phyloP scores from a whole-genome alignment of 2,113 vertebrate species.

The Boleophthalmus pectinirostris region DNA sequence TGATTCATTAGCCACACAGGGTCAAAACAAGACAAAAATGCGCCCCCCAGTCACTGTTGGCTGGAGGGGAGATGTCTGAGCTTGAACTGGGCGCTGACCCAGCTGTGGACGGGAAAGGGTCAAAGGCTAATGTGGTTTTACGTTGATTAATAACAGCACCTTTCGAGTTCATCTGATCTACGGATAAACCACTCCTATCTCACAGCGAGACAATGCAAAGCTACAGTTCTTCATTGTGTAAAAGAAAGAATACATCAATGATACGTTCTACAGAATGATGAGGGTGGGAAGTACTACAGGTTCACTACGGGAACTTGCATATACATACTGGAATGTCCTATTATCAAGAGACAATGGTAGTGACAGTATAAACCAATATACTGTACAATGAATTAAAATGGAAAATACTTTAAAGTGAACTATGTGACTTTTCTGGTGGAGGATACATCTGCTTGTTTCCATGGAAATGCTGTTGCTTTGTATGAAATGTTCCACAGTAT shows the following conservation, averaged over 20 bases:
- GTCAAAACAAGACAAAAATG: slow-evolving; percentile 14
- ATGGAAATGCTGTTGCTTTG: too few relatives aligned
- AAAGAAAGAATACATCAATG: slow-evolving; percentile 1
- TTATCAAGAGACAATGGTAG: too few relatives aligned
- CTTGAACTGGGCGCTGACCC: slow-evolving; percentile 27
- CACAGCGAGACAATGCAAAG: not conserved
- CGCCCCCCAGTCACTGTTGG: slow-evolving; percentile 1
- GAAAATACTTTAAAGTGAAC: too few relatives aligned
- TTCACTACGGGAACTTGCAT: not conserved
- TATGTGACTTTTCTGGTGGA: too few relatives aligned
- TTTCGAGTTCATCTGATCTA: slow-evolving; percentile 12
- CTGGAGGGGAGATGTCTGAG: slow-evolving; percentile 18
- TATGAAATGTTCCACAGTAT: too few relatives aligned
- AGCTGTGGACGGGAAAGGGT: slow-evolving; percentile 7
- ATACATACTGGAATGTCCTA: not conserved
- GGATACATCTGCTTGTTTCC: too few relatives aligned
- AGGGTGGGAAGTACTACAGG: not conserved
- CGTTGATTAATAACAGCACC: slow-evolving; percentile 8
- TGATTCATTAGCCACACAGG: not conserved
- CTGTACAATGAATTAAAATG: too few relatives aligned
- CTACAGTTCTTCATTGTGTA: slow-evolving; percentile 33
- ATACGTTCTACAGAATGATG: not conserved
- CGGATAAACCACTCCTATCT: not conserved
- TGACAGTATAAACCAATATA: too few relatives aligned
- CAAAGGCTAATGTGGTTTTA: slow-evolving; percentile 6